Base-by-base conservation (phyloP, 2,797 vertebrate genomes). In the Ctenosaura bakeri region DNA sequence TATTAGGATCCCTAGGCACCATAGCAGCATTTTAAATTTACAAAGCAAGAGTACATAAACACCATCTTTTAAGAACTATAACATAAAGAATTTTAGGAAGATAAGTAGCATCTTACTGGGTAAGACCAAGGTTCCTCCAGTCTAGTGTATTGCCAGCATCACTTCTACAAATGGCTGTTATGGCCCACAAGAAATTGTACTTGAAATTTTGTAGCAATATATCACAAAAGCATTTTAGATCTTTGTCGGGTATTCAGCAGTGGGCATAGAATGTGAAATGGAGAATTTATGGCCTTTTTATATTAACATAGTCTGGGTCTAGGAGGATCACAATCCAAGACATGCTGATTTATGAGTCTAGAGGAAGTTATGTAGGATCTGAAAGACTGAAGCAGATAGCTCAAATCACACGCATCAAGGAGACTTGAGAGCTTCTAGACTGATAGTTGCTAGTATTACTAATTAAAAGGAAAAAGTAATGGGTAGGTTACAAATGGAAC, bases 1-100 rank as follows among this genome's bases (percentile, higher is more conserved):
- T 69, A 38, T 24, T 69, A 32, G 5, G 29, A 84, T 85, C 35
- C 50, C 82, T 42, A 54, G 52, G 59, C 22, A 9, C n/a, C 64
- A 56, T 42, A 74, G 14, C 54, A 81, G 54, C 77, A 78, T 86
- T 86, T 86, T 82, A 86, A 86, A 86, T 86, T 26, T 82, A 29
- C 69, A 81, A 85, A 38, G 74, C 78, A 22, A 86, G 66, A 50
- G 71, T 54, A n/a, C 42, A 83, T 64, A 83, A 79, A 66, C 73
- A 82, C 46, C 73, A 76, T 82, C 46, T 90, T 59, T 74, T 52
- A 64, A 76, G 54, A 66, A n/a, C 84, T 38, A 81, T 62, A 71
- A 24, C 42, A 64, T n/a, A 80, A 76, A 20, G 71, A 86, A 73
- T 71, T 13, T 35, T 85, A 52, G 69, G 50, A n/a, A 52, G 29